Conservation (phyloP, 2,113 vertebrate species). For the Pelmatolapia mariae region DNA sequence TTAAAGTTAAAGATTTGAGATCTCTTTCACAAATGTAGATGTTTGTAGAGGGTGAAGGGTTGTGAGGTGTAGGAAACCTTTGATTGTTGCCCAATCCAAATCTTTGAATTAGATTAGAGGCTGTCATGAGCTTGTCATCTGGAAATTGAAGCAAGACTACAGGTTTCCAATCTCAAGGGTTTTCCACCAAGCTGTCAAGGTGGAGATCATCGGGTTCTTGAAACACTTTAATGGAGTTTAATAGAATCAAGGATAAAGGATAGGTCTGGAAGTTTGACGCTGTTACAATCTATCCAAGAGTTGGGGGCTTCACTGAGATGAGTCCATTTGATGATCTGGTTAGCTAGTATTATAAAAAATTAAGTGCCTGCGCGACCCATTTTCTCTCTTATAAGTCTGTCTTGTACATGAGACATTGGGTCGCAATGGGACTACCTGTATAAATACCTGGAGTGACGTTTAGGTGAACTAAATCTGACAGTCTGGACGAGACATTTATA, state of each 20-base stretch:
- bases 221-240: background rate
- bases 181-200: background rate
- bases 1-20: background rate
- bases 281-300: background rate
- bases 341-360: background rate
- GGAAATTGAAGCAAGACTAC: accelerated
- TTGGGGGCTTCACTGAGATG: background rate
- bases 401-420: background rate
- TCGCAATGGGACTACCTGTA: accelerated
- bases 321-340: background rate
- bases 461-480: background rate
- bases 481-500: accelerated
- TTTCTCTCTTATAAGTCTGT: background rate
- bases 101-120: background rate
- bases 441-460: background rate
- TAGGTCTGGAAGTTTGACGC: background rate
- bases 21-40: background rate
- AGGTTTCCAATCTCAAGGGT: background rate
- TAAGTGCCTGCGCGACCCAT: background rate
- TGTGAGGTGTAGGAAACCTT: background rate
- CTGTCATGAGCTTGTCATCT: background rate
- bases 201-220: background rate
- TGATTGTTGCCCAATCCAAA: background rate
- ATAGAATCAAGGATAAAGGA: background rate
- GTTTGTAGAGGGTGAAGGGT: background rate